These are phyloP conservation scores for Aurelia sp. DNA, from an alignment of 30 jellyfish, hydroid and myxozoan genomes.

Conservation along the genomic window DNA sequence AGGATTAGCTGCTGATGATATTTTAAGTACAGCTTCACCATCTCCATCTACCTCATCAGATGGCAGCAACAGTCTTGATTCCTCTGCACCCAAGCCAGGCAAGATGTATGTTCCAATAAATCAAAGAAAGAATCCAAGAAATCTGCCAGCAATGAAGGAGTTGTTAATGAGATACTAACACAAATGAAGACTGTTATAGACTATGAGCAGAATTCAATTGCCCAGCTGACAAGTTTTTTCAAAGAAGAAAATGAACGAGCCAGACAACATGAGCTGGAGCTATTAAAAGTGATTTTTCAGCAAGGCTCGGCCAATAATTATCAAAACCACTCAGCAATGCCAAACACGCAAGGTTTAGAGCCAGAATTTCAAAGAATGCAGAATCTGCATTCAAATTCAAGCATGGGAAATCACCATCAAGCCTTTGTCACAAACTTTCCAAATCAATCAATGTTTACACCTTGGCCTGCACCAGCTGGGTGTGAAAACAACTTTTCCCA, in stretches of 20 bases:
- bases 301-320: constrained; percentile 14
- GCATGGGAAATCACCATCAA: constrained; percentile 30
- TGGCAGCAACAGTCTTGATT: constrained; percentile 29
- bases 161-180: constrained; percentile 28
- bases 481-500: constrained; percentile 27
- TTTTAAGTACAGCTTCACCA: neutral
- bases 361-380: constrained; percentile 48
- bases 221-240: constrained; percentile 41
- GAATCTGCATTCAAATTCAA: constrained; percentile 36
- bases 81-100: constrained; percentile 33
- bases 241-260: too few species aligned
- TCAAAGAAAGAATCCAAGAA: constrained; percentile 14
- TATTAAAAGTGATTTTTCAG: constrained; percentile 32
- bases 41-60: constrained; percentile 28
- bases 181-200: constrained; percentile 46
- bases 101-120: constrained; percentile 33
- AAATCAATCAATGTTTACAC: constrained; percentile 15
- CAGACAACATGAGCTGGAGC: constrained; percentile 47
- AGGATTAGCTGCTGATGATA: constrained; percentile 13
- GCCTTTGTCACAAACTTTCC: constrained; percentile 23
- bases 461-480: constrained; percentile 55
- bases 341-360: constrained; percentile 27
- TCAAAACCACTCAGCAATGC: constrained; percentile 43
- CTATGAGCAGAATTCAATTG: constrained; percentile 36
- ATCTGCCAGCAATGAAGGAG: constrained; percentile 56